Evolutionary conservation across 2,113 vertebrate species (phyloP).

Genomic region (Thymallus thymallus): DNA sequence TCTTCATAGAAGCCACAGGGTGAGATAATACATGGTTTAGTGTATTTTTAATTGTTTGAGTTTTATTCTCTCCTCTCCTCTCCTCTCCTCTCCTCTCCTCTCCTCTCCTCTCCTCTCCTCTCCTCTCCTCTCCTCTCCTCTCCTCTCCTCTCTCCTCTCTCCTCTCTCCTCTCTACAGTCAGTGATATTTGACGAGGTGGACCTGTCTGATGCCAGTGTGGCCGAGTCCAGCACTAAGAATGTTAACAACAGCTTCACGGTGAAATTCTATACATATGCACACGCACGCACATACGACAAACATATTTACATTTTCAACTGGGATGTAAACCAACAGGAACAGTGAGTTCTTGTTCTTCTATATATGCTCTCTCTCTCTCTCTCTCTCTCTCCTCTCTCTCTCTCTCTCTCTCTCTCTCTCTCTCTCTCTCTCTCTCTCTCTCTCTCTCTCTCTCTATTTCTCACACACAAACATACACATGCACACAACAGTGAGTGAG

Average conservation of each 20-base stretch:
- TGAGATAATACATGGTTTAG: too few relatives aligned
- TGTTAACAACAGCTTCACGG: constrained; percentile 99
- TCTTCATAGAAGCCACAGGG: too few relatives aligned
- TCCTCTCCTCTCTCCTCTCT: constrained; percentile 36
- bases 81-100: neutral
- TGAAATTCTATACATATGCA: constrained; percentile 63
- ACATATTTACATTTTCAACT: constrained; percentile 25
- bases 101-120: neutral
- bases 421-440: too few relatives aligned
- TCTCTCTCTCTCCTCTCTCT: too few relatives aligned
- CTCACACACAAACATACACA: neutral
- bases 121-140: neutral
- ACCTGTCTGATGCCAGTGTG: constrained; percentile 97
- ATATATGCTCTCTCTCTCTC: constrained; percentile 14
- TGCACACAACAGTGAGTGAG: constrained; percentile 23
- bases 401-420: constrained; percentile 80
- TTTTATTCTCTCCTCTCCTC: neutral
- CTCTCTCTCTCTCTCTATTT: too few relatives aligned
- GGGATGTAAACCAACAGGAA: constrained; percentile 40
- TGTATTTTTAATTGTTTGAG: too few relatives aligned
- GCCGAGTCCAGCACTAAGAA: constrained; percentile 99
- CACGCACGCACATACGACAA: neutral
- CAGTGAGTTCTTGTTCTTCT: constrained; percentile 24
- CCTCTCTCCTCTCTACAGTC: constrained; percentile 78
- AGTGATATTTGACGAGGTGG: constrained; percentile 98